phyloP scores from a whole-genome alignment of 2,888 invertebrate species.

The Caenorhabditis sp. region DNA sequence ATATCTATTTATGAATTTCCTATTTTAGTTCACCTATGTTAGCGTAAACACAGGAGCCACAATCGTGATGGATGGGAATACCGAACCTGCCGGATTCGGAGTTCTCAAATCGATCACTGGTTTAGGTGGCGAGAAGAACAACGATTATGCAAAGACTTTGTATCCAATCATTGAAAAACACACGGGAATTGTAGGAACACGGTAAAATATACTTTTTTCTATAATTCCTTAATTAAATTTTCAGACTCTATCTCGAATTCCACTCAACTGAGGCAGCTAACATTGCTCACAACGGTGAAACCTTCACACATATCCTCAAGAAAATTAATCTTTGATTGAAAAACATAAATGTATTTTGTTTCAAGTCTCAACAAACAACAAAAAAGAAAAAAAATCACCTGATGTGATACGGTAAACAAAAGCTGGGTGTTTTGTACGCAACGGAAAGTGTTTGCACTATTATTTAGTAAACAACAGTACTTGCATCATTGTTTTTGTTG shows the following conservation, averaged over 20 bases:
- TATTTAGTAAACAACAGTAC: conserved; percentile 14
- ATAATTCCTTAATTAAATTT: conserved; percentile 1
- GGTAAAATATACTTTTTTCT: conserved; percentile 10
- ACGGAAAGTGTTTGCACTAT: conserved; percentile 25
- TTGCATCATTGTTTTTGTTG: background rate
- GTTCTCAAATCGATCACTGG: background rate
- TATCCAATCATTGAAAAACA: conserved; percentile 34
- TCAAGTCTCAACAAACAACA: background rate
- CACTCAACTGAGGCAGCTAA: conserved; percentile 31
- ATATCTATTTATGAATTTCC: no score
- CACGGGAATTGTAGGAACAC: conserved; percentile 28
- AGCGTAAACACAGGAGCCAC: background rate
- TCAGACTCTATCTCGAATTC: conserved; percentile 43
- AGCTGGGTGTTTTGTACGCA: conserved; percentile 8
- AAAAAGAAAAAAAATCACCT: conserved; percentile 14
- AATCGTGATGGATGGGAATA: background rate
- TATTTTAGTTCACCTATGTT: background rate
- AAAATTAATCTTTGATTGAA: background rate
- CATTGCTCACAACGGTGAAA: conserved; percentile 42
- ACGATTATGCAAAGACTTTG: conserved; percentile 30
- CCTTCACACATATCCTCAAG: conserved; percentile 24
- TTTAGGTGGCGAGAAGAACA: conserved; percentile 22
- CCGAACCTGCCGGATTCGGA: conserved; percentile 1
- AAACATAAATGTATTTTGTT: background rate
- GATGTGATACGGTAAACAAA: conserved; percentile 28